Conservation (phyloP, 2,797 vertebrate genomes). For the Carcharodon carcharias region DNA sequence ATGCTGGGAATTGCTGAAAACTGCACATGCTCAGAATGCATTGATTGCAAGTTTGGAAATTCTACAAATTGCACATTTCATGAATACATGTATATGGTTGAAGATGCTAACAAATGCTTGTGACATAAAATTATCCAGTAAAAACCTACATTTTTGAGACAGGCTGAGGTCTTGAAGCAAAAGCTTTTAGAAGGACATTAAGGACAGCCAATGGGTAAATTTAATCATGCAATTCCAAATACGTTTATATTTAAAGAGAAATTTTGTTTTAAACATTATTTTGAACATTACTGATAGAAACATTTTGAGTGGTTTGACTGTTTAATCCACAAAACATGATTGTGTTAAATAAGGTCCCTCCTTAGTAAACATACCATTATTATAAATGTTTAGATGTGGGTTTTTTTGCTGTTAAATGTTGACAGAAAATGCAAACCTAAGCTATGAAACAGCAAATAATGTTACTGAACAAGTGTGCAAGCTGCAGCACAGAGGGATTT, state of each 20-base stretch:
- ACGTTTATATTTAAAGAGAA: not conserved
- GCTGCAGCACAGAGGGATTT: no score
- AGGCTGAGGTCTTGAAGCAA: not conserved
- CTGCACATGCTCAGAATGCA: not conserved
- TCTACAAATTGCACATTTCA: not conserved
- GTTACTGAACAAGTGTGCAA: not conserved
- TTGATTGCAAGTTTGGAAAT: not conserved
- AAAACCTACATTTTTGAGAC: not conserved
- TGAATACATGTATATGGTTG: not conserved
- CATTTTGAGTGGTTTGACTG: not conserved
- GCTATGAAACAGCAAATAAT: not conserved
- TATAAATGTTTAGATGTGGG: not conserved
- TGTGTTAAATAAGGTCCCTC: not conserved
- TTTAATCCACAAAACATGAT: not conserved
- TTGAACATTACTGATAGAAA: not conserved
- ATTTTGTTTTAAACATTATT: not conserved
- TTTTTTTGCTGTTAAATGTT: not conserved
- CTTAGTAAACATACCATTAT: not conserved
- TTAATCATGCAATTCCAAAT: not conserved
- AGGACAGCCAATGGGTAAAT: not conserved
- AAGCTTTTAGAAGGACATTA: not conserved
- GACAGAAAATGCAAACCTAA: not conserved
- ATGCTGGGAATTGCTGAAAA: not conserved
- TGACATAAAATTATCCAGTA: not conserved
- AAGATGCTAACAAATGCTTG: not conserved